Evolutionary conservation across 2,113 vertebrate genomes (phyloP), one percentile per base, ranked within the genome.

Genomic region (Amphilophus citrinellus): DNA sequence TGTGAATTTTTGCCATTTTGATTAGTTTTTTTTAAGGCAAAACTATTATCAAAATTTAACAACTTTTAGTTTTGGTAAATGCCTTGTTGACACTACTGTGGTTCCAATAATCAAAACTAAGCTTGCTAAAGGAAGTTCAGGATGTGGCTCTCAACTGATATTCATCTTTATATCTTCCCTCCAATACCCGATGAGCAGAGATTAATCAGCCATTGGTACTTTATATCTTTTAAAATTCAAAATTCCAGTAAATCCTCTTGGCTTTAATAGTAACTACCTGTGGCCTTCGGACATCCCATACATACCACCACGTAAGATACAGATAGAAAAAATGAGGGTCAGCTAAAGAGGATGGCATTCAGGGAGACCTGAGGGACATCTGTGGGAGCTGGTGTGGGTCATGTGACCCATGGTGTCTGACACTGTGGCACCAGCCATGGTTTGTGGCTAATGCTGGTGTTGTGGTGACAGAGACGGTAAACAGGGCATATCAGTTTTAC

Each of bases 371-470:
- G 79, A 80, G 91, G 89, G 90, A 92, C 77, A 75, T 85, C 89
- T 89, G 89, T 76, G 91, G 92, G 92, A 91, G 22, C 62, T 71
- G 79, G 62, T 53, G 39, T 24, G 87, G 91, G 93, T 95, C 92
- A 93, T 93, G 93, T 95, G 94, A 95, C 91, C 91, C 58, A 58
- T 8, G 11, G 83, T 88, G 91, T 92, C 93, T 91, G 92, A 93
- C 94, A 89, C 84, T 32, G 76, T 91, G 94, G 93, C 93, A 95
- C 94, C 91, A 95, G 90, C 63, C 88, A 77, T 81, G 76, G 84
- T 93, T 93, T 94, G 94, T 89, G 94, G 92, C 89, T 87, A 83
- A 63, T 61, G 80, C 80, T 87, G 91, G 87, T 93, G 88, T 91
- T 92, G 90, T 92, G 93, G 89, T 91, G 87, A 88, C 80, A 83